These are phyloP conservation scores for Gadus macrocephalus DNA, from an alignment of 2,113 vertebrate species.

Conservation along the genomic window DNA sequence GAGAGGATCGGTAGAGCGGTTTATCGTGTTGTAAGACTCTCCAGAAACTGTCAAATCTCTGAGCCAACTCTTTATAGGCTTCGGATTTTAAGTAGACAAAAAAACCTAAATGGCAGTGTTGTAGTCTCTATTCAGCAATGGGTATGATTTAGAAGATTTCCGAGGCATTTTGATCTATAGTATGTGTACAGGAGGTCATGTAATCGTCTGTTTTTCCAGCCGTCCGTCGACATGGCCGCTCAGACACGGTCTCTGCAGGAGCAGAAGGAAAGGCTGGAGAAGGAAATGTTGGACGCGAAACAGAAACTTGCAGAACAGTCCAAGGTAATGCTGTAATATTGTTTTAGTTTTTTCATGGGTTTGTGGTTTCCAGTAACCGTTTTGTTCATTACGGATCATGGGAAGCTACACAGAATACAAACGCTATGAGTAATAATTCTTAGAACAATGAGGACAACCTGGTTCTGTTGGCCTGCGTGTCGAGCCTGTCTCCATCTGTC, in stretches of 20 bases:
- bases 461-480: no score
- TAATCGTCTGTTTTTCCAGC: conserved; percentile 16
- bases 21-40: background rate
- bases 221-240: conserved; percentile 73
- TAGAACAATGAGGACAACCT: no score
- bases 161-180: background rate
- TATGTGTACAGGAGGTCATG: background rate
- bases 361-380: no score
- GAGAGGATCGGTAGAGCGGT: conserved; percentile 33
- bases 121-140: no score
- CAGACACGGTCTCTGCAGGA: conserved; percentile 82
- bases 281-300: conserved; percentile 78
- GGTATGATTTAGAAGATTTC: no score
- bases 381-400: no score
- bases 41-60: conserved; percentile 26
- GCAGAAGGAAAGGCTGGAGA: conserved; percentile 81
- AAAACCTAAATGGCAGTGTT: no score
- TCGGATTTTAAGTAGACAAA: no score
- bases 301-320: conserved; percentile 79
- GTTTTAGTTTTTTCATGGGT: background rate
- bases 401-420: no score
- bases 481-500: background rate
- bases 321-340: conserved; percentile 64
- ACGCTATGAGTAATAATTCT: no score
- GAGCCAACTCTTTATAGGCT: conserved; percentile 11